Base-by-base conservation (phyloP, 2,113 vertebrate genomes). In the Lepidothrix coronata region DNA sequence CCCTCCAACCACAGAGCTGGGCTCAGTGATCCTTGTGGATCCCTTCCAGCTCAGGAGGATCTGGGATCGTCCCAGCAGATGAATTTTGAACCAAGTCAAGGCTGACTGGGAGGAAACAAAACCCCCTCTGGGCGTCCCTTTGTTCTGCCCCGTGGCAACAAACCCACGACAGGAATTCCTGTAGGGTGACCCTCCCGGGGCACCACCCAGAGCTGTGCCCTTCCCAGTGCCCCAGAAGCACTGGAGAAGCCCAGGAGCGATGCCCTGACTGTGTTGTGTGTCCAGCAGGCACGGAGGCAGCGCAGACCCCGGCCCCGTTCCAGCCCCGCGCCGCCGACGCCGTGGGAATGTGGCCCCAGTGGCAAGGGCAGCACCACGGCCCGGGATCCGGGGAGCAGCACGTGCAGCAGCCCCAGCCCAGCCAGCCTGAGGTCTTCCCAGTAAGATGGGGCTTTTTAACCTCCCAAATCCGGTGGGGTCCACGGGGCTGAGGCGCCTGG, bases 371-470 rank as follows among this genome's bases (percentile, higher is more conserved):
- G 94, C 98, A 98, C 79, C 99, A 99, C 21, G 93, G 98, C 1
- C 97, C 99, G 0, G 96, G 77, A 18, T 94, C 98, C 1, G 96
- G 92, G 7, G 99, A 99, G 92, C 98, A 97, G 5, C 98, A 98
- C 39, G 97, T 99, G 95, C 98, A 98, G 52, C 98, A 98, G 24
- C 97, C 98, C 4, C 99, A 98, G 88, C 97, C 98, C 15, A 98
- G 93, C 97, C 99, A 99, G 96, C 97, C 99, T 4, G 99, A 99
- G 96, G 99, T 99, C 93, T 99, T 99, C 96, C 98, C 98, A 89
- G 98, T 98, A 92, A 98, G 97, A 77, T 55, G 78, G 25, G 5
- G n/a, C 62, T 68, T 44, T 61, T 46, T n/a, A 46, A 82, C 28
- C 23, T 46, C 54, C 19, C 46, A 8, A 0, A 0, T 21, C 46